A percentile compares a stretch with the other conserved stretches of the same genome.
These are phyloP conservation scores for Ageneiosus marmoratus DNA, from an alignment of 2,113 vertebrate genomes.

Conservation along the genomic window DNA sequence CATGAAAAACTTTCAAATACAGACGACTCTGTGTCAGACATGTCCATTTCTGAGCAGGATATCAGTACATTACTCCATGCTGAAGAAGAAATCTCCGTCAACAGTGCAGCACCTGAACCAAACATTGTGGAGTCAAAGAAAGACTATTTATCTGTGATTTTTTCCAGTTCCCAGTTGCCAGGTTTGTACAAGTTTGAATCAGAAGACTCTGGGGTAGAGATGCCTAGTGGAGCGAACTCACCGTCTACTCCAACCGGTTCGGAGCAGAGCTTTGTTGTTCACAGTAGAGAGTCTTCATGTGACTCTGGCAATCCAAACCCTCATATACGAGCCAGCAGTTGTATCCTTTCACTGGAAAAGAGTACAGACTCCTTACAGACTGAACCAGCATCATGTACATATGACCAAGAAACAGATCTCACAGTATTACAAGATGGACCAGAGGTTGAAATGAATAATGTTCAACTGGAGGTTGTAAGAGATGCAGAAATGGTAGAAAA, in stretches of 20 bases:
- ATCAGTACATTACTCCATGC: conserved; percentile 36
- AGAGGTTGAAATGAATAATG: conserved; percentile 37
- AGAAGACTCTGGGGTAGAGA: conserved; percentile 83
- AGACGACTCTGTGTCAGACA: conserved; percentile 59
- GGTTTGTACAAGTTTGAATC: conserved; percentile 84
- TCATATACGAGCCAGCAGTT: conserved; percentile 56
- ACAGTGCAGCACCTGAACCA: conserved; percentile 33
- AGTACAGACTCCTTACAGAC: conserved; percentile 59
- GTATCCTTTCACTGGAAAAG: conserved; percentile 56
- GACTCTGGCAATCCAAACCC: conserved; percentile 76
- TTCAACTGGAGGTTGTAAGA: conserved; percentile 41
- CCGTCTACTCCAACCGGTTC: conserved; percentile 78
- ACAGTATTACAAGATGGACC: conserved; percentile 36
- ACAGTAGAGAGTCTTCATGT: conserved; percentile 82
- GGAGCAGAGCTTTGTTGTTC: conserved; percentile 85
- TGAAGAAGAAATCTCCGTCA: conserved; percentile 47
- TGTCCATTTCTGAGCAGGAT: conserved; percentile 61
- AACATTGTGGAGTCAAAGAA: conserved; percentile 36
- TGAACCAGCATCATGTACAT: conserved; percentile 37
- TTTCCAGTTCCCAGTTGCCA: conserved; percentile 68
- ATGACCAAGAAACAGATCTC: conserved; percentile 10
- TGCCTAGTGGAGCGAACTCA: conserved; percentile 82
- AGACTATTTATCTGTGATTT: conserved; percentile 63
- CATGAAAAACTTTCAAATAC: conserved; percentile 59
- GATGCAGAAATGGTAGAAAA: conserved; percentile 35